These are phyloP conservation scores for Grallaria varia DNA, from an alignment of 2,113 vertebrate genomes.

Conservation along the genomic window DNA sequence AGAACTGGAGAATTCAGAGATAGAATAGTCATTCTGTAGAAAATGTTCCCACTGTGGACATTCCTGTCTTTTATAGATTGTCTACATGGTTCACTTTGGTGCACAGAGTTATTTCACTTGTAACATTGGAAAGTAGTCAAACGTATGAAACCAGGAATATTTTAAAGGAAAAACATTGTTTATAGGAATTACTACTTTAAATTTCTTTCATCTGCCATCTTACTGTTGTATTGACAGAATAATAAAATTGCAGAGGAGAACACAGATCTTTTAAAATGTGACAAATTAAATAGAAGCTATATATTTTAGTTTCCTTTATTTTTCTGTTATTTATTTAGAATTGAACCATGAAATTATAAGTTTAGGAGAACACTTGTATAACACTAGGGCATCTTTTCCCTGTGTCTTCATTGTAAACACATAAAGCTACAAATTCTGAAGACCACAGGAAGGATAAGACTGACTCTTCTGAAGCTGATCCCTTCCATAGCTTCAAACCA, in stretches of 20 bases:
- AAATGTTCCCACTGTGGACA: neutral
- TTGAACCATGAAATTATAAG: neutral
- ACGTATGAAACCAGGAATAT: neutral
- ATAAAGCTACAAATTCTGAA: neutral
- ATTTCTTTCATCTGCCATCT: neutral
- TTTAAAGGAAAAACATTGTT: neutral
- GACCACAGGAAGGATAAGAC: neutral
- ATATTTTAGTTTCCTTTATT: neutral
- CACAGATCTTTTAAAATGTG: neutral
- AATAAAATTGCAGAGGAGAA: neutral
- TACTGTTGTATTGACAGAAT: neutral
- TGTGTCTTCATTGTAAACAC: neutral
- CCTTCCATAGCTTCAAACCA: neutral
- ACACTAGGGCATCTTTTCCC: neutral
- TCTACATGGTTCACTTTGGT: neutral
- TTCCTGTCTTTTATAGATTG: neutral
- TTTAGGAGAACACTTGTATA: neutral
- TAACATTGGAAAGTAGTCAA: neutral
- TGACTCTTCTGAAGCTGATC: neutral
- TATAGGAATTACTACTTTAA: neutral
- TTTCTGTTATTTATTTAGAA: neutral
- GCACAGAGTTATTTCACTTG: neutral
- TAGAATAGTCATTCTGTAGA: neutral
- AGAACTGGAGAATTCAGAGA: neutral
- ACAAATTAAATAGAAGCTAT: neutral